phyloP scores from a whole-genome alignment of 2,113 vertebrate genomes.

The Chloroceryle aenea region DNA sequence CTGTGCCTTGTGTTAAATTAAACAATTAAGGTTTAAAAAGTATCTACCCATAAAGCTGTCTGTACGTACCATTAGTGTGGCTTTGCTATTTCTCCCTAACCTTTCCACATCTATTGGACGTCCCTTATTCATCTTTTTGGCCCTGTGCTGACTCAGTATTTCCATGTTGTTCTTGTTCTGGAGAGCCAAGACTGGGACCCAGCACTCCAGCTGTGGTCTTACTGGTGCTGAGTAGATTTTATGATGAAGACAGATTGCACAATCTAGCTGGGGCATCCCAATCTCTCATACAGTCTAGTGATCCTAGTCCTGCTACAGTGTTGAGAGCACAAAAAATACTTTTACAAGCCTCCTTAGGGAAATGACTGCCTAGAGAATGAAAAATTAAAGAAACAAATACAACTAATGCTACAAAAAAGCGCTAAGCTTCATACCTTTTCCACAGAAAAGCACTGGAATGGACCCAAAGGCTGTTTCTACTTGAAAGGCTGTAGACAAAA shows the following conservation, averaged over 20 bases:
- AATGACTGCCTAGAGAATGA: background rate
- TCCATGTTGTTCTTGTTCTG: background rate
- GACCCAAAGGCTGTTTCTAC: background rate
- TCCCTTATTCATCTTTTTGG: background rate
- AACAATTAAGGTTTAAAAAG: background rate
- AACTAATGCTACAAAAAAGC: background rate
- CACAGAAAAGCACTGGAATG: background rate
- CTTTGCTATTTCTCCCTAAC: background rate
- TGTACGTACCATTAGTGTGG: too few relatives aligned
- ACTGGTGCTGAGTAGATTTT: accelerated
- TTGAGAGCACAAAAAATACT: background rate
- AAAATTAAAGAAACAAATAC: background rate
- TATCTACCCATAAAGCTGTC: background rate
- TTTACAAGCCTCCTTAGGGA: background rate
- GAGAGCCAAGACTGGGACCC: background rate
- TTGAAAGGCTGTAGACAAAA: background rate
- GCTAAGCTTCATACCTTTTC: background rate
- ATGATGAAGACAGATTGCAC: background rate
- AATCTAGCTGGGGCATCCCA: background rate
- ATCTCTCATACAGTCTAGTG: background rate
- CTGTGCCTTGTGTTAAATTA: background rate
- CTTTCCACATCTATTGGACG: background rate
- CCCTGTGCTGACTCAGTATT: background rate
- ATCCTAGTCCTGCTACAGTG: too few relatives aligned
- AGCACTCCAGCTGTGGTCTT: background rate